Percentiles rank a stretch among this genome's conserved stretches.
phyloP scores from a whole-genome alignment of 1,140 invertebrate species.

The Philotrypesis tridentata region DNA sequence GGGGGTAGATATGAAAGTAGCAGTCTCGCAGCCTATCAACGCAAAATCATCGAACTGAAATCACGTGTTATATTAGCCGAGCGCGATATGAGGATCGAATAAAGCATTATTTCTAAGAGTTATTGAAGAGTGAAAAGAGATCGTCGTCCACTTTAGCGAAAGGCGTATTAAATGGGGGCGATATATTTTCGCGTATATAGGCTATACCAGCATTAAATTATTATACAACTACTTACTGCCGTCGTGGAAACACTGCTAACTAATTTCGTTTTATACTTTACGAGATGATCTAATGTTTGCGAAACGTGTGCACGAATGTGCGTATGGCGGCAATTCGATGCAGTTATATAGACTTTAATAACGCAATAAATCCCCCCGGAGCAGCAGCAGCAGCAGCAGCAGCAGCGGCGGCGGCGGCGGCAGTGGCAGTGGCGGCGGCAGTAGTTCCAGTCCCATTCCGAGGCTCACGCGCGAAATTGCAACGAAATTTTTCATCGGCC shows the following conservation, averaged over 20 bases:
- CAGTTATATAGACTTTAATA: slow-evolving; percentile 47
- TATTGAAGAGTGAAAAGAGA: slow-evolving; percentile 31
- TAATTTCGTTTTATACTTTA: slow-evolving; percentile 43
- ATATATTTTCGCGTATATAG: slow-evolving; percentile 24
- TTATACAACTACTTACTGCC: slow-evolving; percentile 12
- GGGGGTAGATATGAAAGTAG: not conserved
- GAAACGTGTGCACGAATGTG: slow-evolving; percentile 12
- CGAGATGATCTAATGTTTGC: slow-evolving; percentile 41
- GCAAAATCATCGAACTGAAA: too few relatives aligned
- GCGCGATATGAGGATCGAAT: not conserved
- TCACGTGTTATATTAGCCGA: not conserved
- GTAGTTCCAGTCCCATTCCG: not conserved
- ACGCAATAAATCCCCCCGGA: slow-evolving; percentile 35
- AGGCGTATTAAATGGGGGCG: not conserved
- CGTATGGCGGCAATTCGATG: slow-evolving; percentile 20
- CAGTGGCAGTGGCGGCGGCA: not conserved
- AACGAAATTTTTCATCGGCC: slow-evolving; percentile 33
- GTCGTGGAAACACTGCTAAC: not conserved
- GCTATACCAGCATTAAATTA: slow-evolving; percentile 13
- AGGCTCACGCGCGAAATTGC: not conserved
- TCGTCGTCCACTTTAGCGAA: slow-evolving; percentile 10
- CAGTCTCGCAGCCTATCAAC: too few relatives aligned
- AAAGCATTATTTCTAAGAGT: not conserved
- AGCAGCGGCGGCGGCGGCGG: not conserved
- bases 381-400: not conserved